Evolutionary conservation across 2,797 vertebrate species (phyloP), one percentile per base, ranked within the genome.

Genomic region (Lacerta bilineata): DNA sequence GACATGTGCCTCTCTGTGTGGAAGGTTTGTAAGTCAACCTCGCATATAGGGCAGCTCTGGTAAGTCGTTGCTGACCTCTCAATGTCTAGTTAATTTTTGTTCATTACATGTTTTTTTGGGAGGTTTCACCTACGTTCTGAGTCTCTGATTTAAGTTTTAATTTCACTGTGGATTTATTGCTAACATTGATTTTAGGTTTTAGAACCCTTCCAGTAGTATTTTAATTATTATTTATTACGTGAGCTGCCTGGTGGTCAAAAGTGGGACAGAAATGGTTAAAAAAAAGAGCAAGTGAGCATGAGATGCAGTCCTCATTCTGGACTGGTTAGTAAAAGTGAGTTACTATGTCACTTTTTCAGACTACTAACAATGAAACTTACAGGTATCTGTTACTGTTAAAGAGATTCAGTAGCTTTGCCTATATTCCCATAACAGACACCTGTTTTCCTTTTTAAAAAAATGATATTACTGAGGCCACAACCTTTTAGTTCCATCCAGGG

Each of bases 391-490:
- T 89, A 89, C 74, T 92, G 80, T 68, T 66, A 74, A 91, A 76
- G 61, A 87, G 80, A n/a, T 61, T 76, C 25, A 76, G 85, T 69
- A 88, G 84, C 78, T 91, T 59, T 88, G 88, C 86, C 82, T 61
- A 79, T 74, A 82, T 86, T 93, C 93, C 93, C 92, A 90, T 0
- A 0, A 1, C 43, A 87, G 64, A 91, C 88, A 43, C 75, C 68
- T 80, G 88, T 90, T 93, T 94, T 84, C 87, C 90, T 43, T 84
- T 94, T 23, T 3, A 90, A 93, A 92, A 90, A 92, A 90, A 91
- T 90, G 85, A 89, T 90, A 92, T 66, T 95, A 93, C 91, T 87
- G 88, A 0, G 0, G 84, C 85, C 85, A 68, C 84, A 84, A 83
- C 61, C 27, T 83, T 89, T 88, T 91, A 86, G 1, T 86, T 33